A percentile compares a stretch with the other conserved stretches of the same genome.
These are phyloP conservation scores for Diprion similis DNA, from an alignment of 1,140 invertebrate species.

Conservation along the genomic window DNA sequence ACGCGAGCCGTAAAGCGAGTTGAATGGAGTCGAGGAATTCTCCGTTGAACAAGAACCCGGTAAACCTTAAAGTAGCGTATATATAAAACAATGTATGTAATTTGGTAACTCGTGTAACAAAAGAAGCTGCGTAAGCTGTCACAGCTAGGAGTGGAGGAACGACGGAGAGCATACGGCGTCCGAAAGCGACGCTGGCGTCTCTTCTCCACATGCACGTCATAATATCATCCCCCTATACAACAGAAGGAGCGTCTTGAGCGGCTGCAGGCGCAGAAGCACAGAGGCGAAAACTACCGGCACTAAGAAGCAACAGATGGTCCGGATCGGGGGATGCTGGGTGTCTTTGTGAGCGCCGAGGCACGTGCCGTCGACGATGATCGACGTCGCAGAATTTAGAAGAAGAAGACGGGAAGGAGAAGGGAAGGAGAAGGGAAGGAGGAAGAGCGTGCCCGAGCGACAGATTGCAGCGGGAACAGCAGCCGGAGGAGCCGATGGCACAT, in stretches of 20 bases:
- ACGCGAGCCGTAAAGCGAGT: no score
- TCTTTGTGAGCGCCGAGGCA: not conserved
- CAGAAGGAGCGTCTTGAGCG: not conserved
- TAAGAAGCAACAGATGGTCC: constrained; percentile 5
- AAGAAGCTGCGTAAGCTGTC: not conserved
- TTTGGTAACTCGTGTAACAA: constrained; percentile 7
- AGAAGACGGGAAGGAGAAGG: no score
- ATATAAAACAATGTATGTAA: not conserved
- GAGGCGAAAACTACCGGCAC: not conserved
- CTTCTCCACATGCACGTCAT: no score
- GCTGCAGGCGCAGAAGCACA: not conserved
- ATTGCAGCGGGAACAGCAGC: not conserved
- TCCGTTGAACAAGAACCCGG: no score
- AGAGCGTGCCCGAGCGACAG: not conserved
- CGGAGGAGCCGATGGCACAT: not conserved
- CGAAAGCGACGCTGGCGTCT: not conserved
- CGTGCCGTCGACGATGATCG: constrained; percentile 2
- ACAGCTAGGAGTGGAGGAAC: not conserved
- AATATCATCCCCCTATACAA: not conserved
- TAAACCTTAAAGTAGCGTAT: no score
- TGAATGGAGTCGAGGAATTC: no score
- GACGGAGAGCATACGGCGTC: not conserved
- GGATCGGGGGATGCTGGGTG: not conserved
- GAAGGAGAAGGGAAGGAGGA: not conserved
- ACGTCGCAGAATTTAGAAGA: not conserved